Evolutionary conservation across 37 sponge, comb jelly and placozoan species (phyloP), one percentile per base, ranked within the genome.

Genomic region (Crambe crambe): DNA sequence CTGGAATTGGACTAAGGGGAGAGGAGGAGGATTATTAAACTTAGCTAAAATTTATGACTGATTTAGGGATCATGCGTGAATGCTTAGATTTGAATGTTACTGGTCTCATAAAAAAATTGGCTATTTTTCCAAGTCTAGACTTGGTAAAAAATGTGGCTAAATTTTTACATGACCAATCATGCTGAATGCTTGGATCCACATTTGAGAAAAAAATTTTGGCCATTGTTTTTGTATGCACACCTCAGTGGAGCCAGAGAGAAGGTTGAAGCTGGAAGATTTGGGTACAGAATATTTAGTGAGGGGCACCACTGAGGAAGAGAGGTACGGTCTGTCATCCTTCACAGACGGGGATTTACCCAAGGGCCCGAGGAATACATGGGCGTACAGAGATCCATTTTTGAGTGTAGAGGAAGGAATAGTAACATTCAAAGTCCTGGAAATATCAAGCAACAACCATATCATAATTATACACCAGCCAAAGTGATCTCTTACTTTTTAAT

Each of bases 341-440:
- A 25, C 35, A 1, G 58, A 26, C 1, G 80, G 80, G 57, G 79
- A 84, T 37, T 68, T 73, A 0, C 69, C 79, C 57, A 37, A 18
- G 0, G 79, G 86, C 21, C 80, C 79, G 5, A 95, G 68, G 58
- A 86, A 74, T 0, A 95, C 68, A 41, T 91, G 86, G 2, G 77
- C 87, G 79, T 79, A 91, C 23, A 95, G 76, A 22, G 89, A 80
- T 12, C 92, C 90, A 82, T 95, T 95, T 6, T 80, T 72, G n/a
- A 73, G 75, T 15, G 85, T 79, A 18, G 83, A 68, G 26, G 23
- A 2, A 29, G 96, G 90, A 5, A 95, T 70, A 10, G 90, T 70
- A 5, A 95, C 84, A 74, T 85, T 95, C 31, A 95, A 47, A 17
- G 32, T 37, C 74, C 89, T 89, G 65, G 25, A 51, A 8, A 40